A percentile compares a stretch with the other conserved stretches of the same genome.
Conservation (phyloP, 2,797 vertebrate genomes). For the Sebastes paucispinis region DNA sequence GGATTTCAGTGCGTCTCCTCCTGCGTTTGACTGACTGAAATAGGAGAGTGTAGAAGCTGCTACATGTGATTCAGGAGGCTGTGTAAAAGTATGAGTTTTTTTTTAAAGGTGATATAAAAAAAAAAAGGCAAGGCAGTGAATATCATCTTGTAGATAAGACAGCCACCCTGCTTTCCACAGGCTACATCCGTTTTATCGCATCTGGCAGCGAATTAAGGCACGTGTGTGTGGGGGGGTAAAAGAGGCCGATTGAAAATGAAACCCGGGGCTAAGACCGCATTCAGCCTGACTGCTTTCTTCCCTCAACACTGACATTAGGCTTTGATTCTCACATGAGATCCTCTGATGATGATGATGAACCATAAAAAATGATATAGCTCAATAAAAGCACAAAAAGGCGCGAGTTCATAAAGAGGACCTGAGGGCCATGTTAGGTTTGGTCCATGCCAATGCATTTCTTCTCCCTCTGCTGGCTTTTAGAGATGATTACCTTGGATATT, state of each 20-base stretch:
- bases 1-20: conserved; percentile 57
- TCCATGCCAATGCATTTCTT: conserved; percentile 83
- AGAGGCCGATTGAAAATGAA: conserved; percentile 83
- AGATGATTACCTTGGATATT: conserved; percentile 93
- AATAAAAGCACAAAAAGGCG: conserved; percentile 88
- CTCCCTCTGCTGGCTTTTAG: conserved; percentile 89
- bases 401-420: conserved; percentile 86
- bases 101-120: conserved; percentile 86
- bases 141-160: conserved; percentile 85
- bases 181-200: conserved; percentile 82
- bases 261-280: conserved; percentile 83
- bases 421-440: conserved; percentile 87
- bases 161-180: conserved; percentile 81
- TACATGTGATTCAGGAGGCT: conserved; percentile 72
- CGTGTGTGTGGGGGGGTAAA: conserved; percentile 39
- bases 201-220: conserved; percentile 90
- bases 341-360: conserved; percentile 81
- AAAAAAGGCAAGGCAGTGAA: conserved; percentile 82
- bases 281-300: conserved; percentile 78
- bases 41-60: conserved; percentile 48
- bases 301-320: conserved; percentile 77
- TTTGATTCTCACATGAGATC: conserved; percentile 89
- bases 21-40: conserved; percentile 61
- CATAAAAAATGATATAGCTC: conserved; percentile 89
- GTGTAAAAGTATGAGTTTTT: conserved; percentile 83